phyloP scores from a whole-genome alignment of 1,140 invertebrate species.

The Aphis craccivora region DNA sequence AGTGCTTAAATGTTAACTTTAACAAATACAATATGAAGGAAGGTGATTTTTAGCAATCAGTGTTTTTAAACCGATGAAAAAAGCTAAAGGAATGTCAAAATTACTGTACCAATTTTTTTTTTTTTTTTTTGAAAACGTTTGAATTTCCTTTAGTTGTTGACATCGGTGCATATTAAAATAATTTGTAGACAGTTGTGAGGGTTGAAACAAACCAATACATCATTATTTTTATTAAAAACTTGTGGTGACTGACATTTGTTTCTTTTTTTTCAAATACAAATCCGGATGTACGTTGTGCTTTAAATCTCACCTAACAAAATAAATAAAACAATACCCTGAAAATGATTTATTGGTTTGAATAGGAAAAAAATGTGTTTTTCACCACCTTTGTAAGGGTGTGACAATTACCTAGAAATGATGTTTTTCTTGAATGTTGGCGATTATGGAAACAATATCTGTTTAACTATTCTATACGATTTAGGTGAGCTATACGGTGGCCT shows the following conservation, averaged over 20 bases:
- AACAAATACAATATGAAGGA: not conserved
- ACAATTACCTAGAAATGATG: not conserved
- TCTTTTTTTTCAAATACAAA: not conserved
- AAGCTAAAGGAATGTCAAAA: not conserved
- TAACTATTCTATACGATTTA: not conserved
- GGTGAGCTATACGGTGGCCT: not conserved
- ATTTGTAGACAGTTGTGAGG: not conserved
- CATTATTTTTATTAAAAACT: conserved; percentile 25
- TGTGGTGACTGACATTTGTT: conserved; percentile 17
- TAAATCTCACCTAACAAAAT: conserved; percentile 6
- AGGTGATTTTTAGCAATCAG: not conserved
- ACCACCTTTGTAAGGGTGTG: not conserved
- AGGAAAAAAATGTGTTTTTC: not conserved
- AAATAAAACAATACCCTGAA: not conserved
- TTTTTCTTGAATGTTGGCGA: not conserved
- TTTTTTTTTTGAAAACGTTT: not conserved
- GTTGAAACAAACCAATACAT: conserved; percentile 1
- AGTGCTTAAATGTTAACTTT: not conserved
- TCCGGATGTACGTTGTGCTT: not conserved
- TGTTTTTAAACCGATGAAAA: not conserved
- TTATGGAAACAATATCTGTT: not conserved
- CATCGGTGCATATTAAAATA: not conserved
- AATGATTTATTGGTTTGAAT: conserved; percentile 7
- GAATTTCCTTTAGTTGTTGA: not conserved
- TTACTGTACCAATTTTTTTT: not conserved